Evolutionary conservation across 1,140 invertebrate species (phyloP).

Genomic region (Pseudachorutes palmiensis): DNA sequence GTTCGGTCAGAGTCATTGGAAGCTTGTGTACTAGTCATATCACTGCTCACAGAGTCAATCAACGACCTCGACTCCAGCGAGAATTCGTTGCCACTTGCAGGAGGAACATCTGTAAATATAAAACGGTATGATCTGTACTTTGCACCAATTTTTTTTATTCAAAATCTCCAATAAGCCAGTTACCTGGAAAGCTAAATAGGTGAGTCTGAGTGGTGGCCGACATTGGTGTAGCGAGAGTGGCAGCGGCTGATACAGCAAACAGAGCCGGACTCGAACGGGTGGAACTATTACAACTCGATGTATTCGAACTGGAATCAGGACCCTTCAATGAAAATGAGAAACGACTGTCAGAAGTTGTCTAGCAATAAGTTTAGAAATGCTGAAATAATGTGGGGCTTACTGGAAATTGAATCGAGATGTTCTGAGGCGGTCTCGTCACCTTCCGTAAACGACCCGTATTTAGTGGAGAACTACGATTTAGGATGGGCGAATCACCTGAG

Average conservation of each 20-base stretch:
- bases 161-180: background rate
- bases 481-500: constrained; percentile 4
- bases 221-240: constrained; percentile 45
- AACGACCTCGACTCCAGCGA: constrained; percentile 47
- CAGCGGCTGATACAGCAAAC: constrained; percentile 45
- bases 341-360: background rate
- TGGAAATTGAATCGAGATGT: constrained; percentile 54
- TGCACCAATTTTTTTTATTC: background rate
- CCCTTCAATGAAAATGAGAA: constrained; percentile 37
- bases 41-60: constrained; percentile 32
- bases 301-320: constrained; percentile 82
- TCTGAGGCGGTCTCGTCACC: constrained; percentile 51
- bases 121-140: background rate
- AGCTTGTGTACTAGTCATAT: constrained; percentile 60
- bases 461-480: background rate
- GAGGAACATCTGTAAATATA: constrained; percentile 7
- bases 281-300: constrained; percentile 91
- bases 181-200: constrained; percentile 29
- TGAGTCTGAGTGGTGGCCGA: constrained; percentile 20
- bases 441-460: constrained; percentile 43
- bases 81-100: constrained; percentile 41
- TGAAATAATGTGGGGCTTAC: constrained; percentile 41
- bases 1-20: constrained; percentile 79
- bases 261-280: constrained; percentile 88
- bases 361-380: background rate